phyloP scores from a whole-genome alignment of 2,797 vertebrate genomes.

The Manis crassicaudata region DNA sequence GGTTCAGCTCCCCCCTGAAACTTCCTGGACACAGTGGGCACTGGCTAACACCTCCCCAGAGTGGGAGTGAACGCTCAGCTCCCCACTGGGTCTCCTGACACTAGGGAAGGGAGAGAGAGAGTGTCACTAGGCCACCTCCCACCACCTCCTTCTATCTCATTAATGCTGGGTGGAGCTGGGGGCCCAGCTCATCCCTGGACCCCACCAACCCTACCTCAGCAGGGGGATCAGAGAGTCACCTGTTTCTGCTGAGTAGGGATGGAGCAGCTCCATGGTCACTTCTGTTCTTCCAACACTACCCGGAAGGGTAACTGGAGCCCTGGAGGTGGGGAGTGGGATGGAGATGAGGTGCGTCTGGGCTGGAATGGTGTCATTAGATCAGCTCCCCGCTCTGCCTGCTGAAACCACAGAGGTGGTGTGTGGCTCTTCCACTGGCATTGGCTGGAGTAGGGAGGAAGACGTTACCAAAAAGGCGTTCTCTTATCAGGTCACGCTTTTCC shows the following conservation, averaged over 20 bases:
- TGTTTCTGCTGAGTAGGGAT: background rate
- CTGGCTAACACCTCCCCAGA: background rate
- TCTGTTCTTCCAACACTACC: no score
- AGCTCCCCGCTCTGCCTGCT: no score
- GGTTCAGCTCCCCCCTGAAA: background rate
- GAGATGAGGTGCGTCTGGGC: accelerated
- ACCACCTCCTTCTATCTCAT: background rate
- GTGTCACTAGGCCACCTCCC: background rate
- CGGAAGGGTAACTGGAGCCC: background rate
- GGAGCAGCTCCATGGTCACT: background rate
- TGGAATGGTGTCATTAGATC: accelerated
- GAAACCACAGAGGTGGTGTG: accelerated
- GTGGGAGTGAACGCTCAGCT: background rate
- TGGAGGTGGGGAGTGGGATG: background rate
- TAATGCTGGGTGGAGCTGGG: background rate
- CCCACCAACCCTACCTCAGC: accelerated
- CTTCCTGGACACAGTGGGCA: background rate
- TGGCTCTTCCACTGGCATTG: accelerated
- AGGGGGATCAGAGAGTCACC: background rate
- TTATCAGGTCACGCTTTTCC: accelerated
- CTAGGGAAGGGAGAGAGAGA: background rate
- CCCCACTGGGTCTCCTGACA: background rate
- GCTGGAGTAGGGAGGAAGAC: background rate
- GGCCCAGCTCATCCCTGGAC: background rate
- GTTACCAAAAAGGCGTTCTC: background rate